Evolutionary conservation across 2,888 invertebrate species (phyloP).

Genomic region (Eurois occulta): DNA sequence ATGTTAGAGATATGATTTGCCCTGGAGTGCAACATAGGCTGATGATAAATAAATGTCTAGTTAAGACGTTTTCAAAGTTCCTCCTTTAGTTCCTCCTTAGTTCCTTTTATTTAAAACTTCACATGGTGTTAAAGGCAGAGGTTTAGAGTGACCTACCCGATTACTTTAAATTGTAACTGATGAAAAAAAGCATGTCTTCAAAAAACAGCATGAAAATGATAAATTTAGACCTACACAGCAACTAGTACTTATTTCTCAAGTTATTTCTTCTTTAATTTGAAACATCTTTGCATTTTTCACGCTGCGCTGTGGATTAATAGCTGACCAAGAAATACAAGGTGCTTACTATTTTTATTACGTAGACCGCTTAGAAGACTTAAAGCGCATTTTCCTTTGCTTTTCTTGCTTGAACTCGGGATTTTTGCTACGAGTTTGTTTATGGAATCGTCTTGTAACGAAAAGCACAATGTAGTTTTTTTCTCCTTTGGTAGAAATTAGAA

Average conservation of each 20-base stretch:
- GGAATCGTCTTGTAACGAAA: neutral
- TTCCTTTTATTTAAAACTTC: neutral
- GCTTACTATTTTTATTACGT: slow-evolving; percentile 44
- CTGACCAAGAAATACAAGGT: slow-evolving; percentile 61
- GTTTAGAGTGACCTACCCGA: neutral
- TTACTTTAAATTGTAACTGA: neutral
- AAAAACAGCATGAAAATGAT: neutral
- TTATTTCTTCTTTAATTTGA: slow-evolving; percentile 15
- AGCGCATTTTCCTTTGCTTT: slow-evolving; percentile 16
- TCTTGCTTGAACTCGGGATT: neutral
- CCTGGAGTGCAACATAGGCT: neutral
- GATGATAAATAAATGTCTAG: neutral
- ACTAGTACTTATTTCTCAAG: neutral
- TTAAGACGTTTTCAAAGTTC: neutral
- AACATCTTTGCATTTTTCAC: slow-evolving; percentile 57
- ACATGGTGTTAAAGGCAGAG: neutral
- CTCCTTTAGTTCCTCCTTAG: too few species aligned
- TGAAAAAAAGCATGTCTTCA: neutral
- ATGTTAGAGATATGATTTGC: neutral
- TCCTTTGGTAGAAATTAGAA: slow-evolving; percentile 33
- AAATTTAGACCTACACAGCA: neutral
- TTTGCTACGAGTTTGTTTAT: neutral
- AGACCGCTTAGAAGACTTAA: slow-evolving; percentile 22
- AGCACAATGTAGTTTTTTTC: slow-evolving; percentile 34
- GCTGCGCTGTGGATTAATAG: slow-evolving; percentile 59